Percentiles rank a stretch among this genome's conserved stretches.
Conservation (phyloP, 2,113 vertebrate species). For the Plotosus lineatus region DNA sequence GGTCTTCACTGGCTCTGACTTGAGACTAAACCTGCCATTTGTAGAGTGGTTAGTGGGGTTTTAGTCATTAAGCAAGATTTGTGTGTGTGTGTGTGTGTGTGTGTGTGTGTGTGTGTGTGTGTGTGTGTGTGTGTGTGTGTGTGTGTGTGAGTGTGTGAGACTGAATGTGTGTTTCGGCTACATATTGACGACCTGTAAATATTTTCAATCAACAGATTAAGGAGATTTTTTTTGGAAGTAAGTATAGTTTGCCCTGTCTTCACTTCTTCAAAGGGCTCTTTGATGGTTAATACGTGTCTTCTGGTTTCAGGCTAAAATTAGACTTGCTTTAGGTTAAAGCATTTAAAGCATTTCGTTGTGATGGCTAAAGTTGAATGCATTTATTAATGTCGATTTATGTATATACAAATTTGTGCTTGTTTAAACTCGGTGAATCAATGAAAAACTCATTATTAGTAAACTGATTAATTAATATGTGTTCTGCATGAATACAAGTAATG, state of each 20-base stretch:
- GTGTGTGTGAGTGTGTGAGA: too few relatives aligned
- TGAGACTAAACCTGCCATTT: slow-evolving; percentile 76
- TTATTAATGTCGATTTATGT: not conserved
- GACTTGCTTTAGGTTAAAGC: too few relatives aligned
- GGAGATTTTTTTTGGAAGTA: too few relatives aligned
- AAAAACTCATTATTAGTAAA: not conserved
- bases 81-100: slow-evolving; percentile 71
- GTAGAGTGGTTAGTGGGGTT: slow-evolving; percentile 51
- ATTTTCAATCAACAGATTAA: too few relatives aligned
- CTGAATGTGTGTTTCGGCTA: too few relatives aligned
- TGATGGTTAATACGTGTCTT: too few relatives aligned
- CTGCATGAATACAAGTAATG: not conserved
- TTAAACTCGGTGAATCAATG: not conserved
- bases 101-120: not conserved
- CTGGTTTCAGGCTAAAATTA: too few relatives aligned
- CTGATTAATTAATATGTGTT: not conserved
- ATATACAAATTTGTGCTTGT: not conserved
- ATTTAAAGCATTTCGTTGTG: too few relatives aligned
- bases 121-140: too few relatives aligned
- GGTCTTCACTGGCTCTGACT: slow-evolving; percentile 84
- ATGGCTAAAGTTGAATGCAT: not conserved
- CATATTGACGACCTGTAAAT: too few relatives aligned
- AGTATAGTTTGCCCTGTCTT: too few relatives aligned
- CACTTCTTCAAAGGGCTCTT: too few relatives aligned
- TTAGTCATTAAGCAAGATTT: slow-evolving; percentile 59